phyloP scores from a whole-genome alignment of 2,888 invertebrate species.

The Zaprionus obscuricornis region DNA sequence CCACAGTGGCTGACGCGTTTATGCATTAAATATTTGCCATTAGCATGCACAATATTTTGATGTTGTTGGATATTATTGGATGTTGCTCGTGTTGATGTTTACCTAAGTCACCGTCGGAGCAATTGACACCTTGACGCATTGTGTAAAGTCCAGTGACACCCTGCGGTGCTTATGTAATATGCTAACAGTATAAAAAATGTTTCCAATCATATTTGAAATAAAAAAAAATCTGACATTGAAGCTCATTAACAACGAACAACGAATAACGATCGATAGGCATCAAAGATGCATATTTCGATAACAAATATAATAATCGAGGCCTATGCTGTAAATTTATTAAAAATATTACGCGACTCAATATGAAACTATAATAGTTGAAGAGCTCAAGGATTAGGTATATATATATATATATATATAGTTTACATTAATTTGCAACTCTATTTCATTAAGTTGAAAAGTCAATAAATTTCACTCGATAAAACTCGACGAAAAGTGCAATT shows the following conservation, averaged over 20 bases:
- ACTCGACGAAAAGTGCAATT: too few species aligned
- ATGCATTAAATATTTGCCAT: constrained; percentile 29
- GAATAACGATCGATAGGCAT: too few species aligned
- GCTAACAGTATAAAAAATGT: too few species aligned
- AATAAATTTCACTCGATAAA: too few species aligned
- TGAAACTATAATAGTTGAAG: too few species aligned
- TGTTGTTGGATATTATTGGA: constrained; percentile 5
- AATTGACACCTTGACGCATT: constrained; percentile 34
- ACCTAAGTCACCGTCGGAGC: constrained; percentile 11
- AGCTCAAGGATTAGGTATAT: too few species aligned
- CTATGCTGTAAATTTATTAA: constrained; percentile 1
- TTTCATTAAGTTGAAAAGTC: too few species aligned
- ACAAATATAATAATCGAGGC: neutral
- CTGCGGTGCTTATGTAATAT: constrained; percentile 5
- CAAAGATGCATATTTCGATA: constrained; percentile 6
- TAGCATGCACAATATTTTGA: constrained; percentile 35
- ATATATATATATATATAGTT: too few species aligned
- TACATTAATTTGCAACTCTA: too few species aligned
- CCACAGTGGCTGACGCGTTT: too few species aligned
- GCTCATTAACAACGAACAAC: neutral
- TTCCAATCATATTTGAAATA: too few species aligned
- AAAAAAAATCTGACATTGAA: constrained; percentile 1
- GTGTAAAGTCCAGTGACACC: constrained; percentile 34
- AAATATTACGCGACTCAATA: too few species aligned
- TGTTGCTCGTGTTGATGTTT: neutral